These are phyloP conservation scores for Phacellophora camtschatica DNA, from an alignment of 30 jellyfish, hydroid and myxozoan species.

Conservation along the genomic window DNA sequence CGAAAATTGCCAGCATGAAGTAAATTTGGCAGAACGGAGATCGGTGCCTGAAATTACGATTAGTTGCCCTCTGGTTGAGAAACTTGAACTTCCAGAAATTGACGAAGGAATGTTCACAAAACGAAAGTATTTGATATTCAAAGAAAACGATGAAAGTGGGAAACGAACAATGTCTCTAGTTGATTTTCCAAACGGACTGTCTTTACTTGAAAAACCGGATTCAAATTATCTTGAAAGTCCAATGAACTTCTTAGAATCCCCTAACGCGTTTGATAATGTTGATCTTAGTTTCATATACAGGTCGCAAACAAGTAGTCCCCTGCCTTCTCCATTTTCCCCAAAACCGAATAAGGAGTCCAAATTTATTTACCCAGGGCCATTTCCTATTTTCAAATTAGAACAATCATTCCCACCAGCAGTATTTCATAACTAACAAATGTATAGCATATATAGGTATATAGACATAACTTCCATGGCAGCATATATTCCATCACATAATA, in stretches of 20 bases:
- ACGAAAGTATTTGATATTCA: constrained; percentile 54
- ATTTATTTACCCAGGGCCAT: constrained; percentile 45
- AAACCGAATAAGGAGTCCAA: not conserved
- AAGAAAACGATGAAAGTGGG: constrained; percentile 49
- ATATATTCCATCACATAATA: no score
- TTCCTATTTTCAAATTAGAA: constrained; percentile 39
- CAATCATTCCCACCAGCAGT: constrained; percentile 63
- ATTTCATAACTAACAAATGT: not conserved
- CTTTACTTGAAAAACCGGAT: constrained; percentile 27
- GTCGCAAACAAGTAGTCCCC: constrained; percentile 45
- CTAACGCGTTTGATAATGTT: constrained; percentile 17
- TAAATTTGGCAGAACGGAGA: constrained; percentile 44
- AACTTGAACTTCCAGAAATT: not conserved
- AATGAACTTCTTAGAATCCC: constrained; percentile 35
- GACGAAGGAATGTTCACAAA: constrained; percentile 21
- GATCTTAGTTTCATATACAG: constrained; percentile 44
- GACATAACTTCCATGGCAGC: no score
- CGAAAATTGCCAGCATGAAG: not conserved
- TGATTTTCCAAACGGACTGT: constrained; percentile 51
- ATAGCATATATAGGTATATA: no score
- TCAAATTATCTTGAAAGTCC: constrained; percentile 32
- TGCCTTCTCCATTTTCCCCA: constrained; percentile 59
- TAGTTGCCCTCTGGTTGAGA: constrained; percentile 57
- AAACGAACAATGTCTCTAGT: constrained; percentile 23
- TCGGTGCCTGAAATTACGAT: constrained; percentile 62